Conservation (phyloP, 2,888 invertebrate genomes). For the Lycaena phlaeas region DNA sequence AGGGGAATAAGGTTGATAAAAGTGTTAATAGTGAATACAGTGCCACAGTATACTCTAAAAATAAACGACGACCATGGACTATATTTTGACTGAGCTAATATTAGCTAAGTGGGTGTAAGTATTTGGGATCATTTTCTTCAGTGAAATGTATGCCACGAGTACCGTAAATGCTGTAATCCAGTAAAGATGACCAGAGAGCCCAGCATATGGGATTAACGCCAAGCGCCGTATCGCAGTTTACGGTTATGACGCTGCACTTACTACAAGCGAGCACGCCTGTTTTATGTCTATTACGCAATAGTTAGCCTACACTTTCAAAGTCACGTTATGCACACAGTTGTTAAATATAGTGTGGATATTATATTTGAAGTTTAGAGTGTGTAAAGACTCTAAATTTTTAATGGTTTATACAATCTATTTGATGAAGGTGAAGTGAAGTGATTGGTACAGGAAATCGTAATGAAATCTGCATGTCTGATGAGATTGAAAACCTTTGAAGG, state of each 20-base stretch:
- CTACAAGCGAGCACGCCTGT: conserved; percentile 33
- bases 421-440: too few relatives aligned
- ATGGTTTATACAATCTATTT: too few relatives aligned
- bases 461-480: too few relatives aligned
- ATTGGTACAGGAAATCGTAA: too few relatives aligned
- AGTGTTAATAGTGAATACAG: too few relatives aligned
- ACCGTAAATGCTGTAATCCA: conserved; percentile 14
- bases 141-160: conserved; percentile 7
- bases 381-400: too few relatives aligned
- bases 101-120: conserved; percentile 3
- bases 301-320: conserved; percentile 20
- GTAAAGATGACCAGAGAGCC: conserved; percentile 11
- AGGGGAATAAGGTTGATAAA: too few relatives aligned
- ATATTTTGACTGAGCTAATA: background rate
- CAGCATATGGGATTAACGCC: conserved; percentile 24
- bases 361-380: too few relatives aligned
- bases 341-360: conserved; percentile 3
- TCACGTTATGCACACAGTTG: conserved; percentile 14
- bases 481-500: too few relatives aligned
- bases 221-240: conserved; percentile 22
- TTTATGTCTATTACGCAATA: conserved; percentile 37
- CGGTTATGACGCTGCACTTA: conserved; percentile 42
- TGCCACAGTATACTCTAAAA: too few relatives aligned
- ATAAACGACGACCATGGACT: too few relatives aligned
- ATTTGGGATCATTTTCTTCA: background rate